Percentiles rank a stretch among this genome's conserved stretches.
phyloP scores from a whole-genome alignment of 2,888 invertebrate species.

The Amphimallon solstitiale region DNA sequence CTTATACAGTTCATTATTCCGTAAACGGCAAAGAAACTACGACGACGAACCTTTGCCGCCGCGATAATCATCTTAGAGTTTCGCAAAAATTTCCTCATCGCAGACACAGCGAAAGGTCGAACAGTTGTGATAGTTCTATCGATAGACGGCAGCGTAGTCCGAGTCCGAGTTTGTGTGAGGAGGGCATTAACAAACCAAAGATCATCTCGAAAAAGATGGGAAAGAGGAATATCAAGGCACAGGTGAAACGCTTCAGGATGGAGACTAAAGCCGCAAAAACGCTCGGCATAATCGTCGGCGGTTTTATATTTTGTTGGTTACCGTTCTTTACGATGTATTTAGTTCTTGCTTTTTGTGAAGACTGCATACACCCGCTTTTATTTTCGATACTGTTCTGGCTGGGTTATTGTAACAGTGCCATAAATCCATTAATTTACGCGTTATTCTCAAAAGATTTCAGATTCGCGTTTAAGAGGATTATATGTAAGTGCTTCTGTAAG shows the following conservation, averaged over 20 bases:
- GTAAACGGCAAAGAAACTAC: constrained; percentile 73
- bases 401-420: constrained; percentile 96
- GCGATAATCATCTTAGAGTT: constrained; percentile 71
- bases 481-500: constrained; percentile 85
- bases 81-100: constrained; percentile 52
- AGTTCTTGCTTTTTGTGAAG: constrained; percentile 85
- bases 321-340: constrained; percentile 97
- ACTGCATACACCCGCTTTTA: constrained; percentile 84
- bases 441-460: constrained; percentile 95
- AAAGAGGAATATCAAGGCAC: constrained; percentile 88
- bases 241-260: constrained; percentile 87
- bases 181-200: constrained; percentile 58
- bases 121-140: constrained; percentile 65
- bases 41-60: constrained; percentile 62
- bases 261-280: constrained; percentile 98
- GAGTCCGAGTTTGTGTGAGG: constrained; percentile 62
- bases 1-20: constrained; percentile 77
- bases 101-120: constrained; percentile 58
- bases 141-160: constrained; percentile 54
- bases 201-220: constrained; percentile 77
- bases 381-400: constrained; percentile 97
- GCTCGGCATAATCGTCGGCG: constrained; percentile 95
- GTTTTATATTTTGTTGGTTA: constrained; percentile 96
- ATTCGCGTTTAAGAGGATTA: constrained; percentile 92
- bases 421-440: constrained; percentile 95